Evolutionary conservation across 2,113 vertebrate species (phyloP), one percentile per base, ranked within the genome.

Genomic region (Bostrychus sinensis): DNA sequence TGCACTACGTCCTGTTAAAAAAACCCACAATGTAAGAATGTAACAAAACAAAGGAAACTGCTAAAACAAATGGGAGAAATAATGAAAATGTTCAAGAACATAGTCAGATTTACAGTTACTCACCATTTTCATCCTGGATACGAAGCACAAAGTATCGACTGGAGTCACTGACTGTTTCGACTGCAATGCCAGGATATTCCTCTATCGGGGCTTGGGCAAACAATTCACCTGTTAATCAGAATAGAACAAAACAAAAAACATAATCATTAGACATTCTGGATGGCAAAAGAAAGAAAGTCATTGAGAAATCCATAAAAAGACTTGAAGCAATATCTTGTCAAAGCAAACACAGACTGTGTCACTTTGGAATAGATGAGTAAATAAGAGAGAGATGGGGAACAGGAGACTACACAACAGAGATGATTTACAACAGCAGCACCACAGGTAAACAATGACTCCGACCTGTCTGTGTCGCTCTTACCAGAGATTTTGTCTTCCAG

Each of bases 401-500:
- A 66, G 36, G 38, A 81, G 70, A 77, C 61, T 65, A 85, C 37
- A 83, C 63, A 74, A 56, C 45, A 39, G 61, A 72, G 70, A 68
- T 78, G 72, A 86, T 84, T 81, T 77, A 70, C 56, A 78, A 56
- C 77, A 58, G 51, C 8, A 32, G 46, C 37, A 39, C 51, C 17
- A 26, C 41, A 38, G 22, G 53, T 76, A 80, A 86, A 88, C 75
- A 78, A 59, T 59, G 43, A 10, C 55, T 10, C 62, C 20, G 43
- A 30, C 56, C 60, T 16, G 72, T 81, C 77, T 80, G 75, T 51
- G 19, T 26, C 30, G 59, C 54, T 37, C 82, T 88, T 71, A 92
- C 97, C 97, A 86, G 97, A 98, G 76, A 96, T 90, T 84, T 95
- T 98, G 90, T 98, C 96, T 81, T 99, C 97, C 55, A 99, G 85